Evolutionary conservation across 2,113 vertebrate genomes (phyloP).

Genomic region (Pantherophis guttatus): DNA sequence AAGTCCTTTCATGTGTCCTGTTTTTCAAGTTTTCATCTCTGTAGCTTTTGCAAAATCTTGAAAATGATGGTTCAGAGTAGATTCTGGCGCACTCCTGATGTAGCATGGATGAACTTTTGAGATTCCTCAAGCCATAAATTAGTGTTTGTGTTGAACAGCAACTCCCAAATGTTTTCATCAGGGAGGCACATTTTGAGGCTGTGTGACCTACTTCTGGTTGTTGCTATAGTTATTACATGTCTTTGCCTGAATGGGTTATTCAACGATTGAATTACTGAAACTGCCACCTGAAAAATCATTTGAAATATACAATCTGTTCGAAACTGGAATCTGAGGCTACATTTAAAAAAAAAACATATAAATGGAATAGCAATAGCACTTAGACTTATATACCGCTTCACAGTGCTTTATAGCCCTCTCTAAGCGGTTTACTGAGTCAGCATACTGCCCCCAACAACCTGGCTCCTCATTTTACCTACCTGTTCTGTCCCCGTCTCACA

Average conservation of each 20-base stretch:
- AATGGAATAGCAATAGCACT: background rate
- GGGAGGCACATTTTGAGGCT: background rate
- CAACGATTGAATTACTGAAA: background rate
- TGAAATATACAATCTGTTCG: background rate
- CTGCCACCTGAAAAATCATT: background rate
- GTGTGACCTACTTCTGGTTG: conserved; percentile 1
- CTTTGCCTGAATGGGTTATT: conserved; percentile 5
- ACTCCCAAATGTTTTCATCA: background rate
- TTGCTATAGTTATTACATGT: background rate
- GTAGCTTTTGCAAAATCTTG: background rate
- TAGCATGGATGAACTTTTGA: conserved; percentile 8
- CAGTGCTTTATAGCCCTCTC: no score
- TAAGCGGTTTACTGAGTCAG: no score
- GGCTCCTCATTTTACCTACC: no score
- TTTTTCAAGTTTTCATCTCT: background rate
- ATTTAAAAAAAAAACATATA: background rate
- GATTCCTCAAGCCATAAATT: background rate
- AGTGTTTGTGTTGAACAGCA: conserved; percentile 6
- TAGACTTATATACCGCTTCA: no score
- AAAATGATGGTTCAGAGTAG: background rate
- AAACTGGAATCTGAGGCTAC: background rate
- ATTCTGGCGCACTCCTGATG: background rate
- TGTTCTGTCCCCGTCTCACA: no score
- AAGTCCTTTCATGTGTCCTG: background rate
- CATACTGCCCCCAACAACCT: no score